Evolutionary conservation across 1,140 invertebrate genomes (phyloP), one percentile per base, ranked within the genome.

Genomic region (Listronotus bonariensis): DNA sequence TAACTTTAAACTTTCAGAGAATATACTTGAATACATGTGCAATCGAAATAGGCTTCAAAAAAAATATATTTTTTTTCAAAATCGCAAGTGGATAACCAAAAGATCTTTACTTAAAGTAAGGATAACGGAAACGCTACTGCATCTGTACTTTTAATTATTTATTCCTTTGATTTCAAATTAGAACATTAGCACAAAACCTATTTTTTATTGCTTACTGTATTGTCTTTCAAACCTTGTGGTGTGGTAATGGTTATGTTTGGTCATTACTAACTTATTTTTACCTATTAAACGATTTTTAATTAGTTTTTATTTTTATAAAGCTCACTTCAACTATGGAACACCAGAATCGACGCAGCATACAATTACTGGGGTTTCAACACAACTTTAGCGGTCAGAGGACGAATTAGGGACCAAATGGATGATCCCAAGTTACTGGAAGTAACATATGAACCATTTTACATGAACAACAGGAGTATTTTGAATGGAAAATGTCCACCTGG

Each of bases 281-380:
- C 42, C 17, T 18, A 3, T 11, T 9, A 17, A 18, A 18, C 46
- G 4, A 6, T 54, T 41, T n/a, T 2, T 41, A n/a, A 32, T 14
- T 43, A 5, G 4, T 43, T 14, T 46, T 26, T 57, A 6, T 57
- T 41, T 43, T 20, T 43, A 10, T 78, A 32, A 74, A 91, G 88
- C 69, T 87, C 89, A 70, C 77, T 91, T 43, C 91, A 93, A 75
- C 82, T 90, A 10, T 92, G 89, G 88, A 88, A 89, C 69, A 91
- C 91, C 2, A 89, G 88, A 45, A 89, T 99, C 26, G 92, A 98
- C 76, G 97, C 96, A 0, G 87, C 87, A 46, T 85, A 94, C 72
- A 99, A 99, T 79, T 99, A 95, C 85, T 99, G 97, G 97, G 95
- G 96, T 40, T 96, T 94, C 76, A 96, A 96, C 73, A 89, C 91